Evolutionary conservation across 2,797 vertebrate genomes (phyloP).

Genomic region (Falco peregrinus): DNA sequence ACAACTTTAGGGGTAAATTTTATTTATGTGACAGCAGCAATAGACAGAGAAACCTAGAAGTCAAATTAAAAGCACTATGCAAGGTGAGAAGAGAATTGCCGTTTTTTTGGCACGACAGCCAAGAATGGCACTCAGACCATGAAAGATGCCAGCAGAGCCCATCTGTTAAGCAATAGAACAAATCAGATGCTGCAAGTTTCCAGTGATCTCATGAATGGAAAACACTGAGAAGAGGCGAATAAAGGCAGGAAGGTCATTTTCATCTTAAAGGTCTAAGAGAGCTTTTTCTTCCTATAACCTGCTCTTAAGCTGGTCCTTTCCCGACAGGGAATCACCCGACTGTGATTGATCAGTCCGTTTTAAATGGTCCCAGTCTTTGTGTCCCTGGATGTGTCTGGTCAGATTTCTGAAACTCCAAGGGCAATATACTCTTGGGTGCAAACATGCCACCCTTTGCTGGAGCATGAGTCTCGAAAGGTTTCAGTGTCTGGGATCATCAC

Average conservation of each 20-base stretch:
- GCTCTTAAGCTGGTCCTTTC: neutral
- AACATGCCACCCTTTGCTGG: fast-evolving
- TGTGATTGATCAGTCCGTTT: neutral
- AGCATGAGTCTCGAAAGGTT: neutral
- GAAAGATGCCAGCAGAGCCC: constrained; percentile 41
- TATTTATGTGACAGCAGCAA: neutral
- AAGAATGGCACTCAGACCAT: constrained; percentile 1
- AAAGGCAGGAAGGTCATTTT: constrained; percentile 26
- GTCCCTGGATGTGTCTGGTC: neutral
- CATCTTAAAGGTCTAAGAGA: neutral
- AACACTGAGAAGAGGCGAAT: neutral
- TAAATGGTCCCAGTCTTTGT: neutral
- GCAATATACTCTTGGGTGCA: neutral
- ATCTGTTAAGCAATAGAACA: constrained; percentile 41
- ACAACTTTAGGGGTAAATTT: neutral
- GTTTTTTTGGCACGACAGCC: neutral
- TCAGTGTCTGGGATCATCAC: neutral
- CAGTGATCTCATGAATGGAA: neutral
- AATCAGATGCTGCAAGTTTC: constrained; percentile 35
- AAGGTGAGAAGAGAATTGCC: constrained; percentile 30
- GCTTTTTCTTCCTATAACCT: neutral
- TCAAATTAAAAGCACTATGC: neutral
- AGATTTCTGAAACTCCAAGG: neutral
- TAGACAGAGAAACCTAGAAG: neutral
- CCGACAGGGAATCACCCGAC: too few relatives aligned